Evolutionary conservation across 2,797 vertebrate genomes (phyloP).

Genomic region (Chloroceryle inda): DNA sequence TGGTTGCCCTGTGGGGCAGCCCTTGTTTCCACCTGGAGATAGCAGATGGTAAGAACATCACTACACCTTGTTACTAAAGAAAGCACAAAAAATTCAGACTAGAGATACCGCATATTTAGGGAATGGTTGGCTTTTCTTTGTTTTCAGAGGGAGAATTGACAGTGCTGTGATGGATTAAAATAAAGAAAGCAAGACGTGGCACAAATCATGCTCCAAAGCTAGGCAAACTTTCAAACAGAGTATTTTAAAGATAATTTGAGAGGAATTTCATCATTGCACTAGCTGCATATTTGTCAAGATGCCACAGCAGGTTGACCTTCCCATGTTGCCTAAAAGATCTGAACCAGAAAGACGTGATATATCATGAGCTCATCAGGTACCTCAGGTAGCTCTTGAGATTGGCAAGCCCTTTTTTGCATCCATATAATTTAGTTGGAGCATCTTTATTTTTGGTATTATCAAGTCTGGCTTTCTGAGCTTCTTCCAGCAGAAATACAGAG

Average conservation of each 20-base stretch:
- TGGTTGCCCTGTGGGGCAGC: background rate
- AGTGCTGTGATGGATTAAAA: background rate
- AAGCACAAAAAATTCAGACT: background rate
- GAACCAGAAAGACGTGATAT: background rate
- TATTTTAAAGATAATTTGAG: constrained; percentile 19
- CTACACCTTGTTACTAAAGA: background rate
- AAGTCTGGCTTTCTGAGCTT: background rate
- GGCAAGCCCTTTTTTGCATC: background rate
- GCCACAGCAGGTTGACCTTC: background rate
- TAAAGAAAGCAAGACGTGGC: background rate
- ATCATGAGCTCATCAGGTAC: background rate
- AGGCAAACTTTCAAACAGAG: background rate
- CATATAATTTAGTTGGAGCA: background rate
- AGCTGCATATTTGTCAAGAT: constrained; percentile 1
- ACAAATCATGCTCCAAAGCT: background rate
- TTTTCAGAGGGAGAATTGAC: background rate
- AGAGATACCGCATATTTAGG: background rate
- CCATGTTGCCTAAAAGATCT: background rate
- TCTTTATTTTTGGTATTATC: background rate
- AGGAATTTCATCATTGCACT: background rate
- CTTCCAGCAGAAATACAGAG: background rate
- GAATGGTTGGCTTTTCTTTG: background rate
- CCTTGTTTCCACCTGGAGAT: background rate
- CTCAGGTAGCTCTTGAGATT: background rate
- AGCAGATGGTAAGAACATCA: background rate